Percentiles rank a stretch among this genome's conserved stretches.
Conservation (phyloP, 2,113 vertebrate species). For the Phoenicopterus ruber region DNA sequence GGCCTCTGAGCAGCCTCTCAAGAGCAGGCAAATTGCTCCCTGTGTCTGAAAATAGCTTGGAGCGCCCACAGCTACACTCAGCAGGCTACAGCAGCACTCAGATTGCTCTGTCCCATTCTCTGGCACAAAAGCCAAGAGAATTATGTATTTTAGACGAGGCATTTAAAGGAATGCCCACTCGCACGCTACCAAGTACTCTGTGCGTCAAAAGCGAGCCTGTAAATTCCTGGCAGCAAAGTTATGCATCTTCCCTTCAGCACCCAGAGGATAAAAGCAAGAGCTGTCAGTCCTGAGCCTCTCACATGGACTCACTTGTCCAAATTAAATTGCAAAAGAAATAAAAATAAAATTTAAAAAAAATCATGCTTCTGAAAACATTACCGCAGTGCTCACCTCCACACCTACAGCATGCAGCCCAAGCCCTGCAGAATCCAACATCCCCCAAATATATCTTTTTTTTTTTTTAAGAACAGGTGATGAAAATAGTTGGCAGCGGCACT, state of each 20-base stretch:
- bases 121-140: not conserved
- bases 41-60: not conserved
- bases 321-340: not conserved
- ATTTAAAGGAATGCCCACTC: not conserved
- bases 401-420: not conserved
- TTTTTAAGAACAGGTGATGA: not conserved
- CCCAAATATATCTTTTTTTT: not conserved
- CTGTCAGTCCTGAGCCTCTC: not conserved
- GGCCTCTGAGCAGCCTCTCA: not conserved
- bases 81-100: not conserved
- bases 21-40: not conserved
- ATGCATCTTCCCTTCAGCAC: not conserved
- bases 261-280: not conserved
- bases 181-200: not conserved
- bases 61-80: slow-evolving; percentile 42
- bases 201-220: fast-evolving
- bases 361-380: not conserved
- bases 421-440: not conserved
- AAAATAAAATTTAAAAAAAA: not conserved
- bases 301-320: not conserved
- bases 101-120: not conserved
- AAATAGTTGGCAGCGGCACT: not conserved
- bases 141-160: not conserved
- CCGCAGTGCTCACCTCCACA: fast-evolving
- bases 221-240: not conserved